Evolutionary conservation across 2,797 vertebrate species (phyloP), one percentile per base, ranked within the genome.

Genomic region (Eulemur albifrons): DNA sequence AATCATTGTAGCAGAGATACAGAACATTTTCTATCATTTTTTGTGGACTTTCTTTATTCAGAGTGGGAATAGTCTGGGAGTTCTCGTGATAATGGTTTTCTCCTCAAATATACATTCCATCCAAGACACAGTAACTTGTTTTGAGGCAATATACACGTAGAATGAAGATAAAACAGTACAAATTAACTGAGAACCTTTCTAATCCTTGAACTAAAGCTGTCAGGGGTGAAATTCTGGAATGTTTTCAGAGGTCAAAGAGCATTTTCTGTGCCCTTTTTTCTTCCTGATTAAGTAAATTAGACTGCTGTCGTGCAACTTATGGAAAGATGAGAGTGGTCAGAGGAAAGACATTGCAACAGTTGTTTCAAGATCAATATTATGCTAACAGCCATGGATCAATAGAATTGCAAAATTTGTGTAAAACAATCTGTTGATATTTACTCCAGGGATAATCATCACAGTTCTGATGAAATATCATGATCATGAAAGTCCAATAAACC

Each of bases 401-500:
- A 91, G 65, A 72, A 50, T 94, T 94, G 79, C 83, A 75, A 91
- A 94, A 86, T 52, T 45, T 84, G 27, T 11, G 81, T 50, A 59
- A 38, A 95, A 35, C 38, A 35, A 54, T 59, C 27, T 57, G 45
- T 0, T 72, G 69, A 52, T 80, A 89, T 93, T 95, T 97, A 80
- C 45, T 96, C 67, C 27, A 83, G 61, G 94, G 20, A 70, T 92
- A 65, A 67, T n/a, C 2, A 63, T 20, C 54, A 70, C 15, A 48
- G 25, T 63, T 88, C 81, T 96, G 73, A 93, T 88, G 92, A 92
- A 79, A 88, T 85, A 32, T 3, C 38, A 65, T 32, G 4, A 5
- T 86, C 85, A 93, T 94, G 93, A 91, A 83, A 95, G 50, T 95
- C 35, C 88, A 90, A n/a, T n/a, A 59, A 69, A 70, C n/a, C 92